Evolutionary conservation across 2,113 vertebrate species (phyloP).

Genomic region (Eurypyga helias): DNA sequence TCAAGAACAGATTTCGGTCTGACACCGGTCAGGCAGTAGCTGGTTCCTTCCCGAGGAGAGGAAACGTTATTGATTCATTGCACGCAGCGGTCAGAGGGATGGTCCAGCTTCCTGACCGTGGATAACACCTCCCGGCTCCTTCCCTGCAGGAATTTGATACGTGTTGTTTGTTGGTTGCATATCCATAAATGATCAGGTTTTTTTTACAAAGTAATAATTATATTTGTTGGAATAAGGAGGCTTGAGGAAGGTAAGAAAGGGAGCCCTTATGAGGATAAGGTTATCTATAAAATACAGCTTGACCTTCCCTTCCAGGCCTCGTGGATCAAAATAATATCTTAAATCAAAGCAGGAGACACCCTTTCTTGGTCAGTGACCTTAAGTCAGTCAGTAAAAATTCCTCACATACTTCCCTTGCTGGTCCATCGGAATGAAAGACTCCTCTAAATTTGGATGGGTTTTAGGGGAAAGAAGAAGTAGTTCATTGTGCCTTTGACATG

Average conservation of each 20-base stretch:
- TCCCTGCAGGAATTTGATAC: background rate
- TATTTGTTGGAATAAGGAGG: background rate
- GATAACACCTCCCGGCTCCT: background rate
- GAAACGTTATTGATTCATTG: background rate
- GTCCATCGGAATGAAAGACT: background rate
- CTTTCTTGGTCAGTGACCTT: conserved; percentile 20
- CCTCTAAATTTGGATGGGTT: conserved; percentile 35
- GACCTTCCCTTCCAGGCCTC: background rate
- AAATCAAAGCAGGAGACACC: background rate
- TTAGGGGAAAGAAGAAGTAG: conserved; percentile 31
- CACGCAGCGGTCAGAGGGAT: accelerated
- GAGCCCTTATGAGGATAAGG: background rate
- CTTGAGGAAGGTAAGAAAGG: background rate
- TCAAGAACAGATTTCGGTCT: background rate
- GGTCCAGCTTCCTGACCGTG: background rate
- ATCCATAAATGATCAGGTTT: background rate
- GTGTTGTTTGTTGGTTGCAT: background rate
- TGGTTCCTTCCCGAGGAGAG: background rate
- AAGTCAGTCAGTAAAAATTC: conserved; percentile 42
- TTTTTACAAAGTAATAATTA: background rate
- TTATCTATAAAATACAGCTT: conserved; percentile 29
- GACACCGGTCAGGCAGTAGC: background rate
- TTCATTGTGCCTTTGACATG: background rate
- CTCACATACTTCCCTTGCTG: conserved; percentile 10
- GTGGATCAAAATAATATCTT: conserved; percentile 11